Conservation (phyloP, 2,888 invertebrate genomes). For the Ormyrus thymus region DNA sequence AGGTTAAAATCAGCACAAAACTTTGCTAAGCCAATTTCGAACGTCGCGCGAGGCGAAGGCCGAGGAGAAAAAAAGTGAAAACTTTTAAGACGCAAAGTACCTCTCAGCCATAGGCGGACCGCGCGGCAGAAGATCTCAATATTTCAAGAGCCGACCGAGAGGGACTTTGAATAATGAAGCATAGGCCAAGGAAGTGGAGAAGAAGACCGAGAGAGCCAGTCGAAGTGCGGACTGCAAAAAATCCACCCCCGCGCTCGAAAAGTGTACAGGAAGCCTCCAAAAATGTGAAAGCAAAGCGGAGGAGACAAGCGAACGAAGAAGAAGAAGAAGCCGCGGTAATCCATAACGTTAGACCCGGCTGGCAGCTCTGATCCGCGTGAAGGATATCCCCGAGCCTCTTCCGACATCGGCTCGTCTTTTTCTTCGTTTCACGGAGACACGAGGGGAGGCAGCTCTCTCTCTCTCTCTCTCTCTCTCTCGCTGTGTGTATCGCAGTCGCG, state of each 20-base stretch:
- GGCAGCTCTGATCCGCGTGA: conserved; percentile 51
- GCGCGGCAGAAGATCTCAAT: conserved; percentile 37
- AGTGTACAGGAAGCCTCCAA: conserved; percentile 5
- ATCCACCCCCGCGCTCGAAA: neutral
- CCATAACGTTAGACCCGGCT: conserved; percentile 51
- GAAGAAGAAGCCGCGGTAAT: conserved; percentile 43
- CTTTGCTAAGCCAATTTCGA: conserved; percentile 50
- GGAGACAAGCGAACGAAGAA: conserved; percentile 8
- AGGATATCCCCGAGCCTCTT: conserved; percentile 43
- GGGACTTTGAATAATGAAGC: conserved; percentile 53
- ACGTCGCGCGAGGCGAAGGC: conserved; percentile 2
- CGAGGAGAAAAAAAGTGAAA: neutral
- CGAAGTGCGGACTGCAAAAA: neutral
- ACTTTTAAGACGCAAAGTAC: conserved; percentile 47
- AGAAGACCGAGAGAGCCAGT: neutral
- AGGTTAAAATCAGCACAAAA: conserved; percentile 50
- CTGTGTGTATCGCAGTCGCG: neutral
- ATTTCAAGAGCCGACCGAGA: conserved; percentile 40
- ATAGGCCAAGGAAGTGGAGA: neutral
- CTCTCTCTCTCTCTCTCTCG: conserved; percentile 44
- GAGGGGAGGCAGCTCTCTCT: conserved; percentile 29
- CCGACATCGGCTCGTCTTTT: conserved; percentile 8
- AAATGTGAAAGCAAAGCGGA: conserved; percentile 3
- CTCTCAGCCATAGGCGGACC: neutral
- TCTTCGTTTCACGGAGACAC: neutral